A percentile compares a stretch with the other conserved stretches of the same genome.
Conservation (phyloP, 2,888 invertebrate genomes). For the Orthosia gracilis region DNA sequence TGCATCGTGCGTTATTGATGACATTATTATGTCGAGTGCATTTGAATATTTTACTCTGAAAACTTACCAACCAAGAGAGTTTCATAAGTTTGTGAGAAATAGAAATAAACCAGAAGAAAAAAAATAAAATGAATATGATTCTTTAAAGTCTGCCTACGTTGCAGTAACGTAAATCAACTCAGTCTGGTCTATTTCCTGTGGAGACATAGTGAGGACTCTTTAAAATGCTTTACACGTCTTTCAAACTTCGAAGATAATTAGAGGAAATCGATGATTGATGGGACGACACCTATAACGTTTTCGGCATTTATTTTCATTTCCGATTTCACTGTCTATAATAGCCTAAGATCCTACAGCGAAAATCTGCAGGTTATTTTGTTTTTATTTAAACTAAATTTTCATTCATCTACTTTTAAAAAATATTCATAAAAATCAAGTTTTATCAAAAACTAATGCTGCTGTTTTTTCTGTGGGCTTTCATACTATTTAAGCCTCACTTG, state of each 20-base stretch:
- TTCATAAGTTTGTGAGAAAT: not conserved
- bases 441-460: no score
- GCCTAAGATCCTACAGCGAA: no score
- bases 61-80: not conserved
- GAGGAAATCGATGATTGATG: constrained; percentile 9
- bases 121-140: not conserved
- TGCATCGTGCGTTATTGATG: not conserved
- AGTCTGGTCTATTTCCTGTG: constrained; percentile 24
- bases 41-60: not conserved
- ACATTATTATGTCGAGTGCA: not conserved
- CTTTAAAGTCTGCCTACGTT: not conserved
- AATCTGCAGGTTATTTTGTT: no score
- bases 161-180: constrained; percentile 3
- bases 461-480: no score
- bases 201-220: not conserved
- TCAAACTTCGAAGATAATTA: not conserved
- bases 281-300: not conserved
- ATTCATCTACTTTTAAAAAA: no score
- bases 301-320: not conserved
- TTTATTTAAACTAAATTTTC: no score
- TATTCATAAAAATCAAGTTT: no score
- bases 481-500: no score
- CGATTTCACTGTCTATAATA: not conserved
- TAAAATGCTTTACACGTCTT: constrained; percentile 7
- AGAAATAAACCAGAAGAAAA: not conserved